Conservation (phyloP, 2,888 invertebrate genomes). For the Leistus spinibarbis region DNA sequence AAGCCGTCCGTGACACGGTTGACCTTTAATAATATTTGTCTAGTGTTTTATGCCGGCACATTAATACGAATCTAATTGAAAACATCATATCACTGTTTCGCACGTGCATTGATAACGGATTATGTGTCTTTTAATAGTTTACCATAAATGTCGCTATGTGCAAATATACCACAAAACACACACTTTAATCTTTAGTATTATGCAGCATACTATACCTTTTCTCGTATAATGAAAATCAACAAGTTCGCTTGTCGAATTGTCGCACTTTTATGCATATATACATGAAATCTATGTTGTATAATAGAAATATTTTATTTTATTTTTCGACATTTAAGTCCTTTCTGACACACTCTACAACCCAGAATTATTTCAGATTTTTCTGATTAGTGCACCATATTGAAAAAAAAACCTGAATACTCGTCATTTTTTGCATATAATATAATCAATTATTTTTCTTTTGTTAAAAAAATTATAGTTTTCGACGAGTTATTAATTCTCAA, state of each 20-base stretch:
- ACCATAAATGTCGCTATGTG: background rate
- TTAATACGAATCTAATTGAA: constrained; percentile 17
- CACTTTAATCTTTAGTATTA: background rate
- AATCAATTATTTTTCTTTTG: no score
- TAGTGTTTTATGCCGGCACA: constrained; percentile 4
- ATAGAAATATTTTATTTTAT: no score
- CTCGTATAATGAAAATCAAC: background rate
- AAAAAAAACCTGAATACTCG: no score
- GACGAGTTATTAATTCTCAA: no score
- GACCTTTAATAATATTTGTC: constrained; percentile 12
- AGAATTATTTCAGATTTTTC: no score
- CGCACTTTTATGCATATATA: background rate
- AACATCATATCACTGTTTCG: constrained; percentile 19
- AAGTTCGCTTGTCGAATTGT: no score
- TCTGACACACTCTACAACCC: no score
- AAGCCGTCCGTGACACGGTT: constrained; percentile 6
- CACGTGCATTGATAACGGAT: constrained; percentile 14
- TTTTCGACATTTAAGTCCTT: no score
- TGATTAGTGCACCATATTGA: no score
- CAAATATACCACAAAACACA: background rate
- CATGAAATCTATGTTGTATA: no score
- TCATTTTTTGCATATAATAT: no score
- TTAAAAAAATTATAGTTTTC: no score
- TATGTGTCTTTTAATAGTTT: constrained; percentile 3
- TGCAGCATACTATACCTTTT: background rate